Evolutionary conservation across 2,888 invertebrate species (phyloP), one percentile per base, ranked within the genome.

Genomic region (Thera britannica): DNA sequence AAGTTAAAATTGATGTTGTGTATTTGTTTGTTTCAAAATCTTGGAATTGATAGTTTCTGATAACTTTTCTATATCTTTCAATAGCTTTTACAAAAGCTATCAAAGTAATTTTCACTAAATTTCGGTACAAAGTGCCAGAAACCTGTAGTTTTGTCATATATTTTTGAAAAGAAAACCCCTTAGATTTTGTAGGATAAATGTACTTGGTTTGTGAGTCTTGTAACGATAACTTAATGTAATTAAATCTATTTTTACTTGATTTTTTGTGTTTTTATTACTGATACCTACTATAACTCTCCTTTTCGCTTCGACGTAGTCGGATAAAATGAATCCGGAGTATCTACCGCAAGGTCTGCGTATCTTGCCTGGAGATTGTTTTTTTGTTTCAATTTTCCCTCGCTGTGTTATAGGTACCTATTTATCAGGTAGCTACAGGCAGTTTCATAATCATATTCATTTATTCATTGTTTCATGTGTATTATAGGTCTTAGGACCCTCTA

Each of bases 181-280:
- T 79, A 79, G 76, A 75, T 74, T 77, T 81, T 81, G 74, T 81
- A 82, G 74, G 73, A 71, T 74, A 77, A 75, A 74, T 76, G 76
- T 82, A 81, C 72, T 81, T 80, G 79, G 79, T 82, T 83, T 81
- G 80, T 82, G 82, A 84, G 83, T 80, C 79, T 79, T 83, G 83
- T 80, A 81, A 83, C 80, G 75, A 77, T 82, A 83, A 78, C 80
- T 80, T 79, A 79, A 83, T 75, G 75, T 81, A 78, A 89, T 86
- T 88, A 89, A 87, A 89, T 84, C 83, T 89, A 89, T 89, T 89
- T 89, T 89, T 88, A 89, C 87, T 86, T 86, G 84, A 77, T 44
- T 6, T 56, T 68, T 72, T 70, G 58, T 65, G 66, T 74, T 54
- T 44, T 48, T 51, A 38, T 38, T 38, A 38, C 41, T n/a, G n/a